Evolutionary conservation across 2,113 vertebrate genomes (phyloP).

Genomic region (Athene noctua): DNA sequence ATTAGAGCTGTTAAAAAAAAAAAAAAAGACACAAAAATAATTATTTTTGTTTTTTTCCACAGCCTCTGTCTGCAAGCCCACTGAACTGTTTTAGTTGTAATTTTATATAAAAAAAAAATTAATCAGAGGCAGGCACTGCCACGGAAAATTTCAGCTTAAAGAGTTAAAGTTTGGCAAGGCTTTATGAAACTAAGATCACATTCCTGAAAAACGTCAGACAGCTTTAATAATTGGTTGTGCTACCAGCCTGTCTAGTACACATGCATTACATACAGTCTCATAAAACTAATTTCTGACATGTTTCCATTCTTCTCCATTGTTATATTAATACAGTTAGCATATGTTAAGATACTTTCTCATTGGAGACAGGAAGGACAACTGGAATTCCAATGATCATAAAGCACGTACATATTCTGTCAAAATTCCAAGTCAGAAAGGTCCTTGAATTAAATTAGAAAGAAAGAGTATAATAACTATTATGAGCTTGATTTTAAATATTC

Average conservation of each 20-base stretch:
- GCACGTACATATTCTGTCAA: slow-evolving; percentile 36
- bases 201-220: background rate
- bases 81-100: background rate
- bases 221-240: slow-evolving; percentile 6
- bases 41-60: background rate
- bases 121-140: background rate
- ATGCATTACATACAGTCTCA: background rate
- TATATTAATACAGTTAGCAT: slow-evolving; percentile 14
- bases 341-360: slow-evolving; percentile 29
- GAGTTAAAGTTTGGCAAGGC: slow-evolving; percentile 17
- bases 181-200: background rate
- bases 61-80: background rate
- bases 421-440: slow-evolving; percentile 51
- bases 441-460: slow-evolving; percentile 28
- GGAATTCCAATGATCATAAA: slow-evolving; percentile 38
- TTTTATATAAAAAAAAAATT: background rate
- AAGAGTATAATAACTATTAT: background rate
- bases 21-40: background rate
- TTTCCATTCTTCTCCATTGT: slow-evolving; percentile 47
- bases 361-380: slow-evolving; percentile 55
- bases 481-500: slow-evolving; percentile 37
- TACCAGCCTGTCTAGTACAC: slow-evolving; percentile 1
- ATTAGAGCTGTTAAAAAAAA: background rate
- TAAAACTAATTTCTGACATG: slow-evolving; percentile 46
- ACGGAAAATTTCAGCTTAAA: background rate